A percentile compares a stretch with the other conserved stretches of the same genome.
These are phyloP conservation scores for Drosophila vallismaia DNA, from an alignment of 2,888 invertebrate species.

Conservation along the genomic window DNA sequence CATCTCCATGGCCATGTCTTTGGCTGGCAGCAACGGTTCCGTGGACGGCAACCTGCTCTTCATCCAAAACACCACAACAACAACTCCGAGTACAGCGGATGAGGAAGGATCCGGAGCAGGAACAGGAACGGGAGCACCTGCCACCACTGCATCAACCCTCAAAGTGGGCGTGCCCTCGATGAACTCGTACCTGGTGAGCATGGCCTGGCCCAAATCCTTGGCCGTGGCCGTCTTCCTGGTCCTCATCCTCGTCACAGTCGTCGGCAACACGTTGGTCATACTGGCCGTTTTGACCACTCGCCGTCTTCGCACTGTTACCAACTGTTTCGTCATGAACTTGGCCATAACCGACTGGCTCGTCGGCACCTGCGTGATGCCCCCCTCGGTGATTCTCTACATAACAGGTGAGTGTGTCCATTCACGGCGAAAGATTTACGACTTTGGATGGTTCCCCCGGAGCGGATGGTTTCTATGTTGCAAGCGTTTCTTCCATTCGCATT, in stretches of 20 bases:
- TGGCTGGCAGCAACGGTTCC: conserved; percentile 7
- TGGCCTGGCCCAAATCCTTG: conserved; percentile 85
- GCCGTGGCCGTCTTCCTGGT: conserved; percentile 87
- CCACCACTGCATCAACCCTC: conserved; percentile 14
- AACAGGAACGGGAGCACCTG: conserved; percentile 10
- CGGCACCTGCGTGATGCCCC: conserved; percentile 97
- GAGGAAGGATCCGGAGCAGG: neutral
- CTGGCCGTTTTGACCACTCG: conserved; percentile 94
- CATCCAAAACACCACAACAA: conserved; percentile 22
- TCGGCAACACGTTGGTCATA: conserved; percentile 96
- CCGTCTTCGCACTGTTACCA: conserved; percentile 95
- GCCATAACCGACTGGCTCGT: conserved; percentile 97
- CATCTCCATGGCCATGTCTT: conserved; percentile 25
- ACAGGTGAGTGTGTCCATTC: conserved; percentile 87
- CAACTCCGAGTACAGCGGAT: conserved; percentile 1
- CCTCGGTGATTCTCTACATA: conserved; percentile 93
- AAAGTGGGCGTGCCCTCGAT: conserved; percentile 49
- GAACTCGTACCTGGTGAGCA: conserved; percentile 64
- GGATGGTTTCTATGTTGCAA: conserved; percentile 12
- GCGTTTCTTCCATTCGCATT: conserved; percentile 15
- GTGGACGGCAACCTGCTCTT: conserved; percentile 15
- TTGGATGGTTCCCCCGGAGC: neutral
- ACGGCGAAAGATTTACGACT: conserved; percentile 22
- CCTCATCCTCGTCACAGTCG: conserved; percentile 89
- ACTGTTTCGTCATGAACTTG: conserved; percentile 97